phyloP scores from a whole-genome alignment of 2,888 invertebrate genomes.

The Callosobruchus maculatus region DNA sequence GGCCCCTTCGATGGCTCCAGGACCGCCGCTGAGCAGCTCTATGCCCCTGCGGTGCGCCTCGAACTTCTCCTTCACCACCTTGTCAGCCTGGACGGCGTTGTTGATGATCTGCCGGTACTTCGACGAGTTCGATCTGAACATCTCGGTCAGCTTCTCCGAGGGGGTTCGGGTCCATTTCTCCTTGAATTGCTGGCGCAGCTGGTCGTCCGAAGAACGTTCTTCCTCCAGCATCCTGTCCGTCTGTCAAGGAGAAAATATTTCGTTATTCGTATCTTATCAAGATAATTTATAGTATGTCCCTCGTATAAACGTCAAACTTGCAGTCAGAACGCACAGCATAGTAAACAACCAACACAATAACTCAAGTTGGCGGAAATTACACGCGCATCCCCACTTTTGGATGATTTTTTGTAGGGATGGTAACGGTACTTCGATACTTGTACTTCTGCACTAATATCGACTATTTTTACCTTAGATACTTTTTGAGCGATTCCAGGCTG shows the following conservation, averaged over 20 bases:
- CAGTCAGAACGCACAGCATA: too few relatives aligned
- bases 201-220: slow-evolving; percentile 86
- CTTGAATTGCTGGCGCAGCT: slow-evolving; percentile 85
- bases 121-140: slow-evolving; percentile 81
- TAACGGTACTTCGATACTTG: too few relatives aligned
- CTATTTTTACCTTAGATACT: too few relatives aligned
- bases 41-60: slow-evolving; percentile 74
- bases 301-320: too few relatives aligned
- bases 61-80: slow-evolving; percentile 84
- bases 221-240: slow-evolving; percentile 81
- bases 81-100: slow-evolving; percentile 79
- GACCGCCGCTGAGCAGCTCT: slow-evolving; percentile 73
- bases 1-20: slow-evolving; percentile 64
- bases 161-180: slow-evolving; percentile 89
- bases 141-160: slow-evolving; percentile 83
- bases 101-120: slow-evolving; percentile 92
- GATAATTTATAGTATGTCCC: too few relatives aligned
- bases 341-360: too few relatives aligned
- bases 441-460: too few relatives aligned
- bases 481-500: too few relatives aligned
- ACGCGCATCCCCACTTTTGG: too few relatives aligned
- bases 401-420: too few relatives aligned
- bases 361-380: too few relatives aligned
- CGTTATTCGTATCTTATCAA: too few relatives aligned
- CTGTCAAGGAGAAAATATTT: slow-evolving; percentile 39